Percentiles rank a stretch among this genome's conserved stretches.
Conservation (phyloP, 1,140 invertebrate genomes). For the Helicorthomorpha holstii region DNA sequence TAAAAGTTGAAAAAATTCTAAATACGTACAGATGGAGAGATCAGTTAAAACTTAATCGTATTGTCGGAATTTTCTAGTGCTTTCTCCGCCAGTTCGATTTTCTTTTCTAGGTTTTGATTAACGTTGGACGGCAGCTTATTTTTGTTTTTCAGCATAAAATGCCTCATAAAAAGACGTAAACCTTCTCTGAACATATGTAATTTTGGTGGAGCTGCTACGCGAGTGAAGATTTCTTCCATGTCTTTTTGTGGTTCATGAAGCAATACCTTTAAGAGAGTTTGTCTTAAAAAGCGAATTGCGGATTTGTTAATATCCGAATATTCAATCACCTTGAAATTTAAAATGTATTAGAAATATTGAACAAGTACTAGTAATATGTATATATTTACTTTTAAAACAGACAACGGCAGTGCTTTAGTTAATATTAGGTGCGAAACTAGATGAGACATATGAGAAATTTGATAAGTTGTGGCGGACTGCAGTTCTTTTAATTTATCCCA, state of each 20-base stretch:
- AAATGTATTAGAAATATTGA: not conserved
- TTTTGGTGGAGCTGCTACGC: slow-evolving; percentile 43
- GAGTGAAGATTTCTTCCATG: slow-evolving; percentile 42
- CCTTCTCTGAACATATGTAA: slow-evolving; percentile 55
- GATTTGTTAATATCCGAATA: slow-evolving; percentile 57
- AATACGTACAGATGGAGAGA: no score
- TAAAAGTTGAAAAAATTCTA: no score
- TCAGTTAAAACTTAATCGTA: no score
- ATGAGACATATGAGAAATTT: slow-evolving; percentile 57
- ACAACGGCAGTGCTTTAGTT: slow-evolving; percentile 55
- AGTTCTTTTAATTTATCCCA: slow-evolving; percentile 88
- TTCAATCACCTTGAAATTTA: slow-evolving; percentile 46
- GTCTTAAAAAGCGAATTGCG: slow-evolving; percentile 47
- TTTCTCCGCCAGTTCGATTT: not conserved
- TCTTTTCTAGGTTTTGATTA: not conserved
- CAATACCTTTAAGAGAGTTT: slow-evolving; percentile 49
- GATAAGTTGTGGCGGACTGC: slow-evolving; percentile 36
- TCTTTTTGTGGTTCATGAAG: slow-evolving; percentile 37
- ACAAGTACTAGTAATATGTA: not conserved
- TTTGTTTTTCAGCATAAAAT: slow-evolving; percentile 49
- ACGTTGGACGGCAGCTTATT: not conserved
- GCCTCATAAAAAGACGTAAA: slow-evolving; percentile 54
- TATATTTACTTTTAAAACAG: slow-evolving; percentile 58
- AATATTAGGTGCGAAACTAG: slow-evolving; percentile 64
- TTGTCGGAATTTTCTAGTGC: not conserved